Evolutionary conservation across 2,113 vertebrate species (phyloP), one percentile per base, ranked within the genome.

Genomic region (Oncorhynchus clarkii): DNA sequence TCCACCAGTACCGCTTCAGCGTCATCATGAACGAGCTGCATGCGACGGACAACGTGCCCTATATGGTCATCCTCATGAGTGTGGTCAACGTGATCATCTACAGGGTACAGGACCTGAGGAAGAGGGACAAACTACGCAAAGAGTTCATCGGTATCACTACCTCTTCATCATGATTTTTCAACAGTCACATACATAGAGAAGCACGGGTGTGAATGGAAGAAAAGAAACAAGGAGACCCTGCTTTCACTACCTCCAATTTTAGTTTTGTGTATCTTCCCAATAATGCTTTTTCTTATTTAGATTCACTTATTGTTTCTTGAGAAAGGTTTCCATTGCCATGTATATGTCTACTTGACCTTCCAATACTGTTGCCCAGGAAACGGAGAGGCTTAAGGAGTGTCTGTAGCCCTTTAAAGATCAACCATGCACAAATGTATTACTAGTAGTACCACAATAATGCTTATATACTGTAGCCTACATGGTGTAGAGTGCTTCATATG

Each of bases 1-100:
- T 84, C 82, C 96, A 97, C 87, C 96, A 96, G 85, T 98, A 97
- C 80, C 95, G 97, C 75, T 98, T 98, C 92, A 97, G 96, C 0
- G 81, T 97, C 80, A 91, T 98, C 77, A 93, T 97, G 93, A 95
- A 89, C 0, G 96, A 98, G 88, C 95, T 98, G 0, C 93, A 93
- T 0, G 79, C 78, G 80, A 95, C 94, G 0, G 94, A 96, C 70
- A 97, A 96, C 0, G 86, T 95, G 45, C 93, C 95, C 0, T 98
- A 97, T 51, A 93, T 93, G 87, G 93, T 94, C 80, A 95, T 94
- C 0, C 90, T 98, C 77, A 91, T 98, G 74, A 95, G 96, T 22
- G 86, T 95, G 20, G 85, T 98, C 88, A 98, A 98, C 0, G 94
- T 96, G 6, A 84, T 98, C 74, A 94, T 98, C 80, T 78, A 96